These are phyloP conservation scores for Trichonephila clavata DNA, from an alignment of 1,140 invertebrate genomes.

Conservation along the genomic window DNA sequence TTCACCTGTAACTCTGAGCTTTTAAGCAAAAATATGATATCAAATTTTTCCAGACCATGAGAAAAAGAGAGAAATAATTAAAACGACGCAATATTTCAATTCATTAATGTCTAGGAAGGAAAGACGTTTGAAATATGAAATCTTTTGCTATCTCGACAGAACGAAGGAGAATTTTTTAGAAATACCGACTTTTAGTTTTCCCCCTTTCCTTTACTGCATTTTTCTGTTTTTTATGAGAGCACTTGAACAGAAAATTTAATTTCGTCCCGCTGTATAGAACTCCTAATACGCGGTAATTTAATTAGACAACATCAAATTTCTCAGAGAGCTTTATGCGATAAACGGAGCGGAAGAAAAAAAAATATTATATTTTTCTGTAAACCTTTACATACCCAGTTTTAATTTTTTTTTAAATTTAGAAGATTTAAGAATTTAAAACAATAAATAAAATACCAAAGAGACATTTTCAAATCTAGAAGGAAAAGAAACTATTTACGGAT, in stretches of 20 bases:
- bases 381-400: not conserved
- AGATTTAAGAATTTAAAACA: no score
- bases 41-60: not conserved
- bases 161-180: not conserved
- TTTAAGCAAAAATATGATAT: not conserved
- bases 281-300: not conserved
- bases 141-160: not conserved
- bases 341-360: not conserved
- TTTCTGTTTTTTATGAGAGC: not conserved
- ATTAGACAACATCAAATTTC: conserved; percentile 31
- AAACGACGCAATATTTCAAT: conserved; percentile 3
- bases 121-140: conserved; percentile 29
- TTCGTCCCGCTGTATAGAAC: not conserved
- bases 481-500: no score
- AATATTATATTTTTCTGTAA: not conserved
- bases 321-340: not conserved
- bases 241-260: conserved; percentile 44
- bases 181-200: not conserved
- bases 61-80: conserved; percentile 12
- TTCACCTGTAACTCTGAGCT: not conserved
- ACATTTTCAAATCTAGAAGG: no score
- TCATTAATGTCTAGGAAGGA: conserved; percentile 45
- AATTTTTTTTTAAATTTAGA: no score
- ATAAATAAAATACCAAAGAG: no score
- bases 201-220: not conserved